phyloP scores from a whole-genome alignment of 2,797 vertebrate species.

The Natrix natrix region DNA sequence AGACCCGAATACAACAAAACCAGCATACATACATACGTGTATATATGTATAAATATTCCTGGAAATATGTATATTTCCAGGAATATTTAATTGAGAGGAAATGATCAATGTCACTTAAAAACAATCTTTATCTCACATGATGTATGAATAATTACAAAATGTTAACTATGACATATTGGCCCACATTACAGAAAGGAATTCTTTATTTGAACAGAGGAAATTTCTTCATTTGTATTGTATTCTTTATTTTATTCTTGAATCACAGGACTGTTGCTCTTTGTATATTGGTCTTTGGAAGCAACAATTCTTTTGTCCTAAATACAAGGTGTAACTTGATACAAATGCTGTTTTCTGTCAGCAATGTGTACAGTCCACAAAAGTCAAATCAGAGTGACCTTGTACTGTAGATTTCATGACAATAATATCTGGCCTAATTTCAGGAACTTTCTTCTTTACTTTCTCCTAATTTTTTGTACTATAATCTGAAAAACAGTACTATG shows the following conservation, averaged over 20 bases:
- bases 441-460: background rate
- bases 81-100: background rate
- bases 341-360: background rate
- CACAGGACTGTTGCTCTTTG: background rate
- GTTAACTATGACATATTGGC: background rate
- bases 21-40: no score
- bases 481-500: background rate
- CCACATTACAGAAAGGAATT: background rate
- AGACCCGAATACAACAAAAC: no score
- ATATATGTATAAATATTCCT: no score
- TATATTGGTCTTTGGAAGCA: background rate
- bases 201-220: background rate
- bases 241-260: background rate
- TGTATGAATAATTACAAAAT: background rate
- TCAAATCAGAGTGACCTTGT: background rate
- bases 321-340: background rate
- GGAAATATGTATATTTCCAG: no score
- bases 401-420: background rate
- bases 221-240: background rate
- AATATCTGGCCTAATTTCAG: background rate
- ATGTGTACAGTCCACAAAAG: background rate
- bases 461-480: background rate
- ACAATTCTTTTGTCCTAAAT: background rate
- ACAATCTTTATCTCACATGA: background rate
- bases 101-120: background rate